Conservation (phyloP, 35 echinoderm and acorn worm species). For the Ophiothrix spiculata region DNA sequence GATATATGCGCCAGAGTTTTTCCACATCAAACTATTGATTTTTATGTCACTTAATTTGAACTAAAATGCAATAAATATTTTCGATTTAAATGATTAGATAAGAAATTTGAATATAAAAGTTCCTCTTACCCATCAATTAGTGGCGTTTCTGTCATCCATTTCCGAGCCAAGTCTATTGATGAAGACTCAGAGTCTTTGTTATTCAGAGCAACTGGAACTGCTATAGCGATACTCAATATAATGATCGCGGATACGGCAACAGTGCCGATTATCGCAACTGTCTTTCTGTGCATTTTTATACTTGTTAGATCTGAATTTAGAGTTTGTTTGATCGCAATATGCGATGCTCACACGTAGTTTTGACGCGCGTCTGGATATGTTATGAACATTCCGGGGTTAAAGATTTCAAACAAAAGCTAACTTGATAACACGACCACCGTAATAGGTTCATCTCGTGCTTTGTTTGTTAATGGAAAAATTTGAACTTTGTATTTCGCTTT, state of each 20-base stretch:
- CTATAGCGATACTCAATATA: conserved; percentile 20
- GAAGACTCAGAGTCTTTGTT: background rate
- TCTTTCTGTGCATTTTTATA: too few relatives aligned
- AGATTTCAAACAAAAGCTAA: too few relatives aligned
- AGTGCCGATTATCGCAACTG: background rate
- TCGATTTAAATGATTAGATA: background rate
- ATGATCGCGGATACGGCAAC: background rate
- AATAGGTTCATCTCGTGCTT: too few relatives aligned
- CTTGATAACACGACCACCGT: too few relatives aligned
- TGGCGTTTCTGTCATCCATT: conserved; percentile 41
- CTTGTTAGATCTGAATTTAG: too few relatives aligned
- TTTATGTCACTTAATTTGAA: background rate
- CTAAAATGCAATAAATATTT: background rate
- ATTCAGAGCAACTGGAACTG: conserved; percentile 28
- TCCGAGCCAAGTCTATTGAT: background rate
- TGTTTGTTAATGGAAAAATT: too few relatives aligned
- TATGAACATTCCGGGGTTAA: too few relatives aligned
- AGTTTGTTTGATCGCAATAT: too few relatives aligned
- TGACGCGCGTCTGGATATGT: too few relatives aligned
- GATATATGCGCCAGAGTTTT: too few relatives aligned
- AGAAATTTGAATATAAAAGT: background rate
- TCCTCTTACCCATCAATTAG: conserved; percentile 55
- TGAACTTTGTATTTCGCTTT: too few relatives aligned
- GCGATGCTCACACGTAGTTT: too few relatives aligned
- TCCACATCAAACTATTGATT: background rate